These are phyloP conservation scores for Anticlea derivata DNA, from an alignment of 2,888 invertebrate genomes.

Conservation along the genomic window DNA sequence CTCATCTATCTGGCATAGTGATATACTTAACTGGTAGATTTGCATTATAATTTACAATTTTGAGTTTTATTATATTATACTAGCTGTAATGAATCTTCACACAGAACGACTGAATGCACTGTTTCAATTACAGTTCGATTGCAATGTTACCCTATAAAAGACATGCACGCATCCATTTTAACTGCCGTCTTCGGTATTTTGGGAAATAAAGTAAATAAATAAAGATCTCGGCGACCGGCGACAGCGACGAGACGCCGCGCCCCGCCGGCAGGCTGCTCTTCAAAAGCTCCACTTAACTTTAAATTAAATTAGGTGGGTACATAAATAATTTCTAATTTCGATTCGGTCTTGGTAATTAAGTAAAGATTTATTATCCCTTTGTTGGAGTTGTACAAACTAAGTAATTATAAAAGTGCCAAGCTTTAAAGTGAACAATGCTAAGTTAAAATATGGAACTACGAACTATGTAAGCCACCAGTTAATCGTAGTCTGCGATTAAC, in stretches of 20 bases:
- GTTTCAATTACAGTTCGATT: too few species aligned
- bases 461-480: too few species aligned
- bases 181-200: slow-evolving; percentile 16
- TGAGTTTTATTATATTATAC: not conserved
- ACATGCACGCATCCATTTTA: too few species aligned
- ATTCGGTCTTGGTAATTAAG: not conserved
- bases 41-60: slow-evolving; percentile 1
- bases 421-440: too few species aligned
- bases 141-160: too few species aligned
- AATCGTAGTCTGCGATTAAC: too few species aligned
- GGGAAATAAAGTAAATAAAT: slow-evolving; percentile 29
- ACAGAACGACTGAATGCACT: too few species aligned
- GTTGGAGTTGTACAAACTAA: not conserved
- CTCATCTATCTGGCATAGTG: too few species aligned
- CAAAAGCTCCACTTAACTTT: slow-evolving; percentile 5
- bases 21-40: not conserved
- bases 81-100: not conserved
- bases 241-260: too few species aligned
- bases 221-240: slow-evolving; percentile 8
- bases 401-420: too few species aligned
- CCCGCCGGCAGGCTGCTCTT: not conserved
- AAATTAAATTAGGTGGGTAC: slow-evolving; percentile 15
- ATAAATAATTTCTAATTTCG: slow-evolving; percentile 12
- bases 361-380: not conserved
- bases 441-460: too few species aligned